Percentiles rank a stretch among this genome's conserved stretches.
phyloP scores from a whole-genome alignment of 2,797 vertebrate genomes.

The Pangasius macronema region DNA sequence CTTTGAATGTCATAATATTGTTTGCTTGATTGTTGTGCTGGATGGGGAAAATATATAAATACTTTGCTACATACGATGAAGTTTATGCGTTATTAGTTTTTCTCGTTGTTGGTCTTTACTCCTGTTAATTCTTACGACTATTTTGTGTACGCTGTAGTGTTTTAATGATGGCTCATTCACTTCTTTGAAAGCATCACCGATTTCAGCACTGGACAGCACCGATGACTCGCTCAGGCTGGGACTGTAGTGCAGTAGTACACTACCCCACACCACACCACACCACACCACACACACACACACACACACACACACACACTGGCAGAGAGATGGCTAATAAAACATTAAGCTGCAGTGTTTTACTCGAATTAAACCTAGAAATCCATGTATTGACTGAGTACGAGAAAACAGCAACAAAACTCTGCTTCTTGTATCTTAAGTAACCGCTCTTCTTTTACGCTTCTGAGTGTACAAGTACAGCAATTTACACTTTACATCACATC shows the following conservation, averaged over 20 bases:
- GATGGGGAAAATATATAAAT: not conserved
- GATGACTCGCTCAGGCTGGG: not conserved
- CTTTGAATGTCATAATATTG: not conserved
- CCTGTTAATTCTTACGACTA: too few relatives aligned
- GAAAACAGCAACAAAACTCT: too few relatives aligned
- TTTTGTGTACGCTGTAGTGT: not conserved
- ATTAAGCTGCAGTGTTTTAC: constrained; percentile 11
- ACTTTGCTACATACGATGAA: too few relatives aligned
- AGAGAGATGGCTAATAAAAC: not conserved
- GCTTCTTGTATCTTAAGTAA: not conserved
- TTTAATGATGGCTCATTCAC: not conserved
- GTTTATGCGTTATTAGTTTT: too few relatives aligned
- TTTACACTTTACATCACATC: not conserved
- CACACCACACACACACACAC: constrained; percentile 12
- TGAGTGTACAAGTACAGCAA: not conserved
- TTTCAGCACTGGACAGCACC: constrained; percentile 45
- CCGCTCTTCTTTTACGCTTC: not conserved
- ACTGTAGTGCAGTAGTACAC: not conserved
- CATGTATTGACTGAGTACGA: not conserved
- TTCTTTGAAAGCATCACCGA: not conserved
- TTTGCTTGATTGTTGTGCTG: not conserved
- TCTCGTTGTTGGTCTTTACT: too few relatives aligned
- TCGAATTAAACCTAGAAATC: constrained; percentile 16
- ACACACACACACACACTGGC: constrained; percentile 2
- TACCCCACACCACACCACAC: not conserved